These are phyloP conservation scores for Danio jaintianensis DNA, from an alignment of 2,797 vertebrate genomes.

Conservation along the genomic window DNA sequence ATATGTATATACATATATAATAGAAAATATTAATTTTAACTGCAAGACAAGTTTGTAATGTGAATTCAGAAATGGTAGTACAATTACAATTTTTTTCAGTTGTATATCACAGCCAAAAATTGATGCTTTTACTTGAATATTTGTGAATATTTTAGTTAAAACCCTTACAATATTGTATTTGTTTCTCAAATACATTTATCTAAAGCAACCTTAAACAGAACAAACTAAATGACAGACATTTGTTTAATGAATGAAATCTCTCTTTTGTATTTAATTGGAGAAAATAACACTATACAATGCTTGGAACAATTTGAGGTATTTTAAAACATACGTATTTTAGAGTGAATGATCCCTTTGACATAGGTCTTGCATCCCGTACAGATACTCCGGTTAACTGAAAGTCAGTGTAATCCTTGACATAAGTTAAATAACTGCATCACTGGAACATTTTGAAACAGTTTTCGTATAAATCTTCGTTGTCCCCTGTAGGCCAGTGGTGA, in stretches of 20 bases:
- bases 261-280: neutral
- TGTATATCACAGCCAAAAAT: too few relatives aligned
- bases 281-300: neutral
- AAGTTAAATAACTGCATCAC: too few relatives aligned
- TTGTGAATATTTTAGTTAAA: too few relatives aligned
- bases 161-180: neutral
- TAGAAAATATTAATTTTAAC: too few relatives aligned
- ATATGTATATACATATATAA: too few relatives aligned
- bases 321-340: neutral
- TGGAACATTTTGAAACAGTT: neutral
- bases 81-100: too few relatives aligned
- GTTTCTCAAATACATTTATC: neutral
- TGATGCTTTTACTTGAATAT: too few relatives aligned
- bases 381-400: too few relatives aligned
- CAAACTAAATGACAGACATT: neutral
- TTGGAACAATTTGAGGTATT: neutral
- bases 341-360: neutral
- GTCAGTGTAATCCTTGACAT: too few relatives aligned
- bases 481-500: conserved; percentile 86
- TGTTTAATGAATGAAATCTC: neutral
- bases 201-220: neutral
- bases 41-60: too few relatives aligned
- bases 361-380: neutral
- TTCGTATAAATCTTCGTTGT: neutral
- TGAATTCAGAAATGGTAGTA: too few relatives aligned